phyloP scores from a whole-genome alignment of 2,113 vertebrate genomes.

The Nerophis lumbriciformis region DNA sequence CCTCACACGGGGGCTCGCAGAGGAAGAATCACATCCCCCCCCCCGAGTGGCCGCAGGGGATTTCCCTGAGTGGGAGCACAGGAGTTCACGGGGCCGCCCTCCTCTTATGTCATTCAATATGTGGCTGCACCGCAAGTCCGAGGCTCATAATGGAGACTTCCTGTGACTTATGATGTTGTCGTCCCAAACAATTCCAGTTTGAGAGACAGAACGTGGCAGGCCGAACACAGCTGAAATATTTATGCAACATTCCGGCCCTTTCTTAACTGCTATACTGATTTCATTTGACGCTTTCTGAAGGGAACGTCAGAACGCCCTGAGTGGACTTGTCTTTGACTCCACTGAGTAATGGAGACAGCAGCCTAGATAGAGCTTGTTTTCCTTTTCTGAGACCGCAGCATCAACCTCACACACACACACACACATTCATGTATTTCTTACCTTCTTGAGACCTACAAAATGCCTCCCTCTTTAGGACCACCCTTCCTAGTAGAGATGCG shows the following conservation, averaged over 20 bases:
- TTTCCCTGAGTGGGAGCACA: conserved; percentile 55
- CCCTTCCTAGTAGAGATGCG: no score
- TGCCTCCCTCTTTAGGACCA: no score
- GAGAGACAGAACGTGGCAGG: conserved; percentile 18
- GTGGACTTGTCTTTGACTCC: conserved; percentile 14
- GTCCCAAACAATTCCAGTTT: conserved; percentile 38
- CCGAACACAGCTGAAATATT: conserved; percentile 10
- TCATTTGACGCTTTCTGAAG: conserved; percentile 21
- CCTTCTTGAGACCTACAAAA: no score
- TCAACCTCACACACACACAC: conserved; percentile 29
- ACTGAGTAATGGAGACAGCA: conserved; percentile 33
- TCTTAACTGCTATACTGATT: conserved; percentile 26
- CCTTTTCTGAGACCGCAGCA: conserved; percentile 34
- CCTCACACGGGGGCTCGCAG: conserved; percentile 36
- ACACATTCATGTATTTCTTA: conserved; percentile 51
- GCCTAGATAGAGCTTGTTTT: conserved; percentile 29
- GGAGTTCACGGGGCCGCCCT: conserved; percentile 40
- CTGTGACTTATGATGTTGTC: conserved; percentile 35
- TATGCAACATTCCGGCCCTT: conserved; percentile 1
- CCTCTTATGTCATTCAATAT: conserved; percentile 60
- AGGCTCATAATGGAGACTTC: conserved; percentile 48
- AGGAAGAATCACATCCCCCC: conserved; percentile 42
- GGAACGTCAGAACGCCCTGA: conserved; percentile 22
- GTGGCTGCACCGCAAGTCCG: conserved; percentile 31
- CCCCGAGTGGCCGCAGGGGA: conserved; percentile 47